phyloP scores from a whole-genome alignment of 1,140 invertebrate genomes.

The Eueides isabella region DNA sequence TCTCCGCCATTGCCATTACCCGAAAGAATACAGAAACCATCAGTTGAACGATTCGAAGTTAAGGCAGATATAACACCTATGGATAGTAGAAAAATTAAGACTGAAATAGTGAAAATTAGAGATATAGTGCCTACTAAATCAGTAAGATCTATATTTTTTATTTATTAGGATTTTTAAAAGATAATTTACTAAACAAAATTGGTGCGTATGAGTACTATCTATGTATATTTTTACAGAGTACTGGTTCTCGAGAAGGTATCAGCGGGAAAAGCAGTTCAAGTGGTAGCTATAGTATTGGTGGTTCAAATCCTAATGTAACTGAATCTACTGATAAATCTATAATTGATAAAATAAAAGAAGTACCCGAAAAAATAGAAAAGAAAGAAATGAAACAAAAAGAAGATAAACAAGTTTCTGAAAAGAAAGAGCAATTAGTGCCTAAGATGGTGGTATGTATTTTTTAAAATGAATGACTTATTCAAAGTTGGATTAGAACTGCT shows the following conservation, averaged over 20 bases:
- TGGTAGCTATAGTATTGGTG: constrained; percentile 85
- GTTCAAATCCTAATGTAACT: constrained; percentile 81
- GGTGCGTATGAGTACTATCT: too few species aligned
- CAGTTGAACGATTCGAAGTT: constrained; percentile 72
- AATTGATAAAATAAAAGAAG: constrained; percentile 58
- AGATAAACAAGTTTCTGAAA: constrained; percentile 50
- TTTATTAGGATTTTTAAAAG: too few species aligned
- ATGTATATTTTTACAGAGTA: constrained; percentile 36
- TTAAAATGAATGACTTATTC: too few species aligned
- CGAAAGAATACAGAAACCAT: constrained; percentile 63
- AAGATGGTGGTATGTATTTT: constrained; percentile 62
- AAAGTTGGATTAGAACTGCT: too few species aligned
- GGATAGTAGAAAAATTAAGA: constrained; percentile 74
- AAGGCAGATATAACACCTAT: constrained; percentile 68
- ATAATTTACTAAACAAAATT: too few species aligned
- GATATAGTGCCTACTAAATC: constrained; percentile 57
- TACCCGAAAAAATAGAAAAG: constrained; percentile 58
- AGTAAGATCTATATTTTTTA: constrained; percentile 46
- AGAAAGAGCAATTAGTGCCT: constrained; percentile 67
- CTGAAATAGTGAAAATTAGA: constrained; percentile 69
- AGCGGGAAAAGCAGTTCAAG: constrained; percentile 86
- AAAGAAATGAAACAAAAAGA: constrained; percentile 42
- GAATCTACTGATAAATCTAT: constrained; percentile 62
- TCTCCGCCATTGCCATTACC: constrained; percentile 76
- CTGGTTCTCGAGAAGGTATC: constrained; percentile 57